Base-by-base conservation (phyloP, 2,888 invertebrate species). In the Cryptosula pallasiana region DNA sequence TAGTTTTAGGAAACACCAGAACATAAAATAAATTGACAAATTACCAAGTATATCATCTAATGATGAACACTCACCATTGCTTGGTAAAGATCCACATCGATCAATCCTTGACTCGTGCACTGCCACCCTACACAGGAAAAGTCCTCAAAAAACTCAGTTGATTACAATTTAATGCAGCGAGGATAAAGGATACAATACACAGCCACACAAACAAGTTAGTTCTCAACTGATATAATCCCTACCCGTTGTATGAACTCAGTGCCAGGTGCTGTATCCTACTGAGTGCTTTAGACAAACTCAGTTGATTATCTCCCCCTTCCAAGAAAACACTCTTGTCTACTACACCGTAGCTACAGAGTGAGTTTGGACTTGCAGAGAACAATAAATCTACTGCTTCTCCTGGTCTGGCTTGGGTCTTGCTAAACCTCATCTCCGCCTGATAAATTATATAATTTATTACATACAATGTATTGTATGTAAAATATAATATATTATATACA, bases 271-370 rank as follows among this genome's bases (percentile, higher is more conserved):
- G 29, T 32, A 63, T 32, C 5, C 34, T 27, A 25, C 27, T 63
- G 13, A 63, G 34, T 16, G 63, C 63, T 63, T 71, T 54, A 34
- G 69, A 34, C 35, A 35, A 23, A 69, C 70, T 71, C 16, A 74
- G 23, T 27, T 35, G 71, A 55, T 74, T 73, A 35, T 83, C 79
- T 54, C 82, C 82, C 72, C 79, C 77, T n/a, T 88, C 77, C 74
- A 88, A 87, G 55, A 83, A 84, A 0, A 87, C 86, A 72, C 89
- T 87, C 77, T 88, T 88, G 80, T 90, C 90, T 0, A 88, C 86
- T 0, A 88, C 87, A 0, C 88, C 87, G 27, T 89, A 78, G 13
- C 88, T 88, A 78, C 90, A 90, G 0, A 89, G 78, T 0, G 89
- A 89, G 73, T 85, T 84, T 0, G 88, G 85, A 0, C 86, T 84